phyloP scores from a whole-genome alignment of 2,113 vertebrate species.

The Gorsachius goisagi region DNA sequence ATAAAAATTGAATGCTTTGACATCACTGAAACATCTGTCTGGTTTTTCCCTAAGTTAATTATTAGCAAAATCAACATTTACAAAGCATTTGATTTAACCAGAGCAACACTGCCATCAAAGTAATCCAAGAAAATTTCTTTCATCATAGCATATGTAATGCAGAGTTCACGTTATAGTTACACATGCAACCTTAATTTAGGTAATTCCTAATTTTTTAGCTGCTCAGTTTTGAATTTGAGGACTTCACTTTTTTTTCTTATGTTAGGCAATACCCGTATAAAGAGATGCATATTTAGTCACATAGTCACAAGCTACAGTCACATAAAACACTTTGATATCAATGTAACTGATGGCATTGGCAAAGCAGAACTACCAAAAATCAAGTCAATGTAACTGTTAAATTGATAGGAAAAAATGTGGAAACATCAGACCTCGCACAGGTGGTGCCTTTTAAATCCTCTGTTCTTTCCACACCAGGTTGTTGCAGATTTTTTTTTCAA shows the following conservation, averaged over 20 bases:
- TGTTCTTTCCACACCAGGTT: neutral
- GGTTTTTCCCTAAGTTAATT: neutral
- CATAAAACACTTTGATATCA: neutral
- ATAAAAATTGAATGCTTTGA: neutral
- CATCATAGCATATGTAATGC: neutral
- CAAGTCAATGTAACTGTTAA: neutral
- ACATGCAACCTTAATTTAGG: neutral
- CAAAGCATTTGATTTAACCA: neutral
- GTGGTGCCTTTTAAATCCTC: neutral
- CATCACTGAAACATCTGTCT: neutral
- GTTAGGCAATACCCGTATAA: neutral
- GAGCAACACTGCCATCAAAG: neutral
- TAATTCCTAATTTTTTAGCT: neutral
- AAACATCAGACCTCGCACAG: neutral
- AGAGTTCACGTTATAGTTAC: neutral
- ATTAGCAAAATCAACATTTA: neutral
- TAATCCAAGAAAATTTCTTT: neutral
- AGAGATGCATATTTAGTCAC: neutral
- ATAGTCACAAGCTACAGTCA: neutral
- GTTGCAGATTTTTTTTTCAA: neutral
- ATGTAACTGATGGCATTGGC: neutral
- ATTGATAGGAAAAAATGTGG: neutral
- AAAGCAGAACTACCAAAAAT: neutral
- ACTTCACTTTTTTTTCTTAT: neutral
- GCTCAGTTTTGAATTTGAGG: neutral